phyloP scores from a whole-genome alignment of 2,888 invertebrate genomes.

The Thymelicus sylvestris region DNA sequence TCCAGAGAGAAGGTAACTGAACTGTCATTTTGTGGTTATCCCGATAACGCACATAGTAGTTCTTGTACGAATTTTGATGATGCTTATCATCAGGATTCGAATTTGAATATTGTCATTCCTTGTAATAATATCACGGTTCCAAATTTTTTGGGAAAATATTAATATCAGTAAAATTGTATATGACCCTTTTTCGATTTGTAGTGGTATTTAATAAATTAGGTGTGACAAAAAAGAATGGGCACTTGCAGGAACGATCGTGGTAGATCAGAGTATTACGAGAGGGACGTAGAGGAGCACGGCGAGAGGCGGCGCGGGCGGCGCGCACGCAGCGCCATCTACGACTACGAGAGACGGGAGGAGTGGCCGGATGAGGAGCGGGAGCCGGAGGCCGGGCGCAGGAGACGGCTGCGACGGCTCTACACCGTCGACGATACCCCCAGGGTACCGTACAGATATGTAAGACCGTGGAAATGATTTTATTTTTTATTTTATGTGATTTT shows the following conservation, averaged over 20 bases:
- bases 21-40: not conserved
- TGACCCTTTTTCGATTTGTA: too few species aligned
- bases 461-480: not conserved
- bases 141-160: too few species aligned
- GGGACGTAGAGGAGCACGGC: conserved; percentile 58
- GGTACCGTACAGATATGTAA: conserved; percentile 52
- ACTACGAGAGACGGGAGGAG: conserved; percentile 60
- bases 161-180: too few species aligned
- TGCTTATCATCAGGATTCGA: too few species aligned
- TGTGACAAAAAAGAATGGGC: not conserved
- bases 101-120: too few species aligned
- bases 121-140: too few species aligned
- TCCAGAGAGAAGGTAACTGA: conserved; percentile 44
- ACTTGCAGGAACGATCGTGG: conserved; percentile 59
- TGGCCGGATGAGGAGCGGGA: conserved; percentile 46
- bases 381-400: conserved; percentile 48
- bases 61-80: too few species aligned
- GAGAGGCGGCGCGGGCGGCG: conserved; percentile 59
- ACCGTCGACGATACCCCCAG: conserved; percentile 65
- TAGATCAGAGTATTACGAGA: conserved; percentile 67
- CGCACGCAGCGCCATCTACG: conserved; percentile 68
- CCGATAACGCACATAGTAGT: too few species aligned
- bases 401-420: conserved; percentile 61
- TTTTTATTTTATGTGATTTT: too few species aligned
- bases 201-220: not conserved